Conservation (phyloP, 64 coral and sea anemone genomes). For the Montipora sp. region DNA sequence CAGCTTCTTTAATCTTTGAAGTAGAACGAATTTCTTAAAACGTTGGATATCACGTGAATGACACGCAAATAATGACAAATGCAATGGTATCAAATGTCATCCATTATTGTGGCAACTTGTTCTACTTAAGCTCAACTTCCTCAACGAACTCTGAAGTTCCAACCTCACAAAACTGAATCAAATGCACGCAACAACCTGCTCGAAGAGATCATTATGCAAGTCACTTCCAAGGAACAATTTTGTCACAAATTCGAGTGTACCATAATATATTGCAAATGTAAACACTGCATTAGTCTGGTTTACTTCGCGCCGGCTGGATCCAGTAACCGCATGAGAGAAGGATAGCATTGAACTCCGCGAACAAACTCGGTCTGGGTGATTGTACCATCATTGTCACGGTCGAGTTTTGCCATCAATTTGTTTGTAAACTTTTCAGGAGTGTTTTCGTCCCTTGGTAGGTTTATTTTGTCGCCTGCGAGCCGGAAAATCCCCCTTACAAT, state of each 20-base stretch:
- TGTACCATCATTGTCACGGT: slow-evolving; percentile 88
- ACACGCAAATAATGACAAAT: background rate
- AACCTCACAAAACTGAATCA: background rate
- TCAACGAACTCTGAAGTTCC: background rate
- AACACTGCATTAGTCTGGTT: slow-evolving; percentile 30
- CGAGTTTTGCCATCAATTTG: slow-evolving; percentile 88
- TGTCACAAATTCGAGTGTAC: slow-evolving; percentile 21
- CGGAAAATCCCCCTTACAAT: slow-evolving; percentile 89
- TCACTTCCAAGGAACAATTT: background rate
- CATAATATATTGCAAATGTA: slow-evolving; percentile 35
- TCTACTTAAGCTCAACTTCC: background rate
- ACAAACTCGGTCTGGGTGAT: slow-evolving; percentile 89
- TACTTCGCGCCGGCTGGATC: slow-evolving; percentile 65
- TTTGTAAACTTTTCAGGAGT: slow-evolving; percentile 93
- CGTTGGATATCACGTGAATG: slow-evolving; percentile 24
- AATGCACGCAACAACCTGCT: background rate
- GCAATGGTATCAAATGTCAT: background rate
- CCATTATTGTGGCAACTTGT: background rate
- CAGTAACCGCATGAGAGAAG: slow-evolving; percentile 94
- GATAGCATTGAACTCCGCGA: slow-evolving; percentile 84
- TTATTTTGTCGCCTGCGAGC: slow-evolving; percentile 77
- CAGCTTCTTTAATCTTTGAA: background rate
- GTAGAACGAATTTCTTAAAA: background rate
- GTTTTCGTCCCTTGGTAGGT: slow-evolving; percentile 87
- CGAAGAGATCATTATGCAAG: background rate